Evolutionary conservation across 2,113 vertebrate species (phyloP), one percentile per base, ranked within the genome.

Genomic region (Pungitius pungitius): DNA sequence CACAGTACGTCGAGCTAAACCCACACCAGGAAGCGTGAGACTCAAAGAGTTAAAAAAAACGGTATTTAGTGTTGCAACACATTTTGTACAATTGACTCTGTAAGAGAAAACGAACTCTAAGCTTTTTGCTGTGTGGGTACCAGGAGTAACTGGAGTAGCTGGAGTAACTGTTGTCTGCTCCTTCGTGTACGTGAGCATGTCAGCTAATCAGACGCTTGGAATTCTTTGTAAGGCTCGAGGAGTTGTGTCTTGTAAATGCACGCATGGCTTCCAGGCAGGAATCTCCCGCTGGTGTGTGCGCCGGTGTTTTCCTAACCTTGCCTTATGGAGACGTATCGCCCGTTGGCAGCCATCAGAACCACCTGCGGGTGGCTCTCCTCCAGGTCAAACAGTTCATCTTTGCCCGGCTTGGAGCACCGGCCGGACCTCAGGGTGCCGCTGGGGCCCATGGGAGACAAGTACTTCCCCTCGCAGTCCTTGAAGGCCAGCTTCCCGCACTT

Each of bases 301-400:
- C 73, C 20, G 78, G 15, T 63, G 73, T 76, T 60, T 67, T 79
- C 88, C 80, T 93, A 92, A 97, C 98, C 97, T 95, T 98, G 96
- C 86, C 96, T 93, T 90, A 97, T 96, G 2, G 97, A 99, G 85
- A 99, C 94, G 0, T 95, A 97, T 91, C 96, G 95, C 73, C 89
- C 93, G 3, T 98, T 99, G 88, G 94, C 94, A 0, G 96, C 96
- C 39, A 88, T 91, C 87, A 99, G 95, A 75, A 97, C 95, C 90
- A 99, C 96, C 92, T 99, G 97, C 1, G 97, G 98, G 81, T 96
- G 96, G 54, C 97, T 98, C 91, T 98, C 96, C 88, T 98, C 96
- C 79, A 99, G 93, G 82, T 98, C 96, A 30, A 99, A 99, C 84
- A 99, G 94, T 92, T 98, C 97, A 0, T 98, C 97, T 85, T 99